Base-by-base conservation (phyloP, 2,113 vertebrate species). In the Rhea pennata region DNA sequence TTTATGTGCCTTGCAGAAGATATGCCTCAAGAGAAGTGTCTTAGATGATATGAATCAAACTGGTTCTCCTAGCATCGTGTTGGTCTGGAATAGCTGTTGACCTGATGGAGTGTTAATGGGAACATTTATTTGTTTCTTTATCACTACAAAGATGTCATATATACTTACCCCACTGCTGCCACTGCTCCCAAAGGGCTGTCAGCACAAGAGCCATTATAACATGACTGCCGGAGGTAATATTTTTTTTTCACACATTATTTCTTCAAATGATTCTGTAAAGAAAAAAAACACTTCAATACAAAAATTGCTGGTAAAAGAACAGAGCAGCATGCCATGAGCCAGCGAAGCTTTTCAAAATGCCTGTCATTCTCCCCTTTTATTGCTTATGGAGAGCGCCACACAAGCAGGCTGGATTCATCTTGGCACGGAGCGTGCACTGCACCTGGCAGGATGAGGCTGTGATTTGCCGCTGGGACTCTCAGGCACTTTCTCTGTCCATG, bases 61-160 rank as follows among this genome's bases (percentile, higher is more conserved):
- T 11, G 0, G 84, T 73, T 71, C 88, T 77, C 76, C 84, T 24
- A 87, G 51, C 92, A 42, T n/a, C 59, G 13, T 12, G 36, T 85
- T 90, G 95, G 87, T 94, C 94, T 96, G 96, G 92, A 97, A 96
- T 94, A 97, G 88, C 96, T 95, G 94, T 94, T 96, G 95, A 97
- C 96, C 97, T 93, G 95, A 92, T 92, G 94, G 93, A 95, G 96
- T 96, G 96, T 97, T 97, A 97, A 97, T 96, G 97, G 96, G 95
- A 96, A 96, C 96, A 95, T 97, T 97, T 97, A 97, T 96, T 97
- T 97, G 97, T 97, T 97, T 97, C 96, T 97, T 97, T 96, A 97
- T 97, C 96, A 95, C 96, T 96, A 97, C 95, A 97, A 96, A 97
- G 94, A 96, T 96, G 95, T 96, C 93, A 96, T 96, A 96, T 94